Conservation (phyloP, 2,113 vertebrate genomes). For the Charadrius vociferus region DNA sequence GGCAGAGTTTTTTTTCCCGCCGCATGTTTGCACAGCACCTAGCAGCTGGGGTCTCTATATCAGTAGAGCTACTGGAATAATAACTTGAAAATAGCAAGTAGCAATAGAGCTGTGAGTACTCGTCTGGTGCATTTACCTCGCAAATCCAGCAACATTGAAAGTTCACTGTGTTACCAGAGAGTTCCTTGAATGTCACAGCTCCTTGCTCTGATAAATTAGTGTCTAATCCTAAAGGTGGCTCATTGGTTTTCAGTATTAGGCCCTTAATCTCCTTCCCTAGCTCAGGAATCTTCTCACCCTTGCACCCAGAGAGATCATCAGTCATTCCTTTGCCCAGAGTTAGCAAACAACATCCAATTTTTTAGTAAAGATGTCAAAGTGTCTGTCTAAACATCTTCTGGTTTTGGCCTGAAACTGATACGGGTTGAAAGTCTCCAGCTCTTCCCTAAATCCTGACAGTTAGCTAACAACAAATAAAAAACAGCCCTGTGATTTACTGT, state of each 20-base stretch:
- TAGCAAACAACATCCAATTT: conserved; percentile 59
- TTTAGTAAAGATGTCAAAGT: conserved; percentile 66
- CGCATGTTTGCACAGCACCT: neutral
- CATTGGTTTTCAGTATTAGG: conserved; percentile 13
- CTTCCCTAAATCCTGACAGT: conserved; percentile 70
- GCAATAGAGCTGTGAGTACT: neutral
- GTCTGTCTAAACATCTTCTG: conserved; percentile 53
- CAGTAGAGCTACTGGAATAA: neutral
- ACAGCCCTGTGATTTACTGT: conserved; percentile 74
- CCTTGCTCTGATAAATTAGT: conserved; percentile 41
- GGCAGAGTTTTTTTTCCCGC: neutral
- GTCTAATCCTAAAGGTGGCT: conserved; percentile 35
- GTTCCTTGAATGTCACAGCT: conserved; percentile 17
- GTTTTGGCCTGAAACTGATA: conserved; percentile 43
- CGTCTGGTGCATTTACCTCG: fast-evolving
- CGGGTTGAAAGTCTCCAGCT: conserved; percentile 60
- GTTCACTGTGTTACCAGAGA: neutral
- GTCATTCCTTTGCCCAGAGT: conserved; percentile 46
- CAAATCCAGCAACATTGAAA: neutral
- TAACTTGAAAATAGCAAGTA: neutral
- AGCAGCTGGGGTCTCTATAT: neutral
- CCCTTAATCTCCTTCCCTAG: conserved; percentile 49
- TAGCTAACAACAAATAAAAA: conserved; percentile 76
- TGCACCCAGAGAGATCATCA: conserved; percentile 20
- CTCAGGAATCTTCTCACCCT: conserved; percentile 55